phyloP scores from a whole-genome alignment of 2,113 vertebrate species.

The Gasterosteus nipponicus region DNA sequence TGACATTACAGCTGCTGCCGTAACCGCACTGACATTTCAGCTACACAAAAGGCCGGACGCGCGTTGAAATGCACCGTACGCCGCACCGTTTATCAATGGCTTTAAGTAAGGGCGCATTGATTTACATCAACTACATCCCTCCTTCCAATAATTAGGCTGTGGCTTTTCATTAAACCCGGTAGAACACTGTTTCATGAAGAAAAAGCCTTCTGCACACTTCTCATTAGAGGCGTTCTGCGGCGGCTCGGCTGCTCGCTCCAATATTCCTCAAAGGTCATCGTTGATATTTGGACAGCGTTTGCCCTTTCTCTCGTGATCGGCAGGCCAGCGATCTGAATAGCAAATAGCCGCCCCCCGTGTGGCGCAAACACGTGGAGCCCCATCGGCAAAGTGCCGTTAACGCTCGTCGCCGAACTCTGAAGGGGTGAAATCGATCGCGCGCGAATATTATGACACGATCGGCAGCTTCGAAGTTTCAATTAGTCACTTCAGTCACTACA shows the following conservation, averaged over 20 bases:
- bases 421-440: constrained; percentile 26
- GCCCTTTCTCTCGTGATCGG: constrained; percentile 78
- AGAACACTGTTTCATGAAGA: constrained; percentile 45
- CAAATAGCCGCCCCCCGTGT: constrained; percentile 67
- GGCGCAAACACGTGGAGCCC: constrained; percentile 63
- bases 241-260: constrained; percentile 55
- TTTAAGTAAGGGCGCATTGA: constrained; percentile 56
- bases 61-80: constrained; percentile 10
- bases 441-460: not conserved
- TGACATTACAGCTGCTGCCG: constrained; percentile 65
- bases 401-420: constrained; percentile 22
- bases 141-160: constrained; percentile 57
- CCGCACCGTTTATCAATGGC: constrained; percentile 50
- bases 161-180: constrained; percentile 49
- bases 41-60: constrained; percentile 50
- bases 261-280: constrained; percentile 84
- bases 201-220: constrained; percentile 48
- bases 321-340: constrained; percentile 71
- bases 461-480: too few relatives aligned
- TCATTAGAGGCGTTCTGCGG: constrained; percentile 71
- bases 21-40: constrained; percentile 67
- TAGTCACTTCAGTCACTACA: too few relatives aligned
- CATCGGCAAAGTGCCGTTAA: constrained; percentile 40
- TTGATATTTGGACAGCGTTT: constrained; percentile 84
- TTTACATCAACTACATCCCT: constrained; percentile 37